A percentile compares a stretch with the other conserved stretches of the same genome.
Evolutionary conservation across 1,140 invertebrate genomes (phyloP).

Genomic region (Streblospio benedicti): DNA sequence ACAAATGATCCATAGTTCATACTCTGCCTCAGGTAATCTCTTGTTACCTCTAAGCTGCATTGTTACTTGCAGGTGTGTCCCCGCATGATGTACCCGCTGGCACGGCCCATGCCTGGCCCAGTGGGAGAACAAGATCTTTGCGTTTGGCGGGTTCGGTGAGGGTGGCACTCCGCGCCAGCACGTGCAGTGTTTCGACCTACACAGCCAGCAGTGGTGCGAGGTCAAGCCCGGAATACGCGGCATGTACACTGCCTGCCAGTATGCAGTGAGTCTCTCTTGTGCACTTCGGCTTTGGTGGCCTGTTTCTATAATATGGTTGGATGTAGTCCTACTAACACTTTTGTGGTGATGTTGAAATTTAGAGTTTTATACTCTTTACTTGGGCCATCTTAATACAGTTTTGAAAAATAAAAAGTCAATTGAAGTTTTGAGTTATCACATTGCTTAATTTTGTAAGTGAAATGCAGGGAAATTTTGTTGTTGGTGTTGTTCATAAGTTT

Average conservation of each 20-base stretch:
- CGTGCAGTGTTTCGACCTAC: conserved; percentile 9
- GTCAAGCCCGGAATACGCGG: background rate
- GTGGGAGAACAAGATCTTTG: conserved; percentile 8
- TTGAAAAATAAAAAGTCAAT: too few species aligned
- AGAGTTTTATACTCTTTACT: too few species aligned
- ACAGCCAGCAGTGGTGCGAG: conserved; percentile 11
- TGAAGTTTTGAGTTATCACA: too few species aligned
- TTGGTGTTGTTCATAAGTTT: too few species aligned
- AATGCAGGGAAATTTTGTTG: too few species aligned
- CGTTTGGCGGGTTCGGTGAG: conserved; percentile 14
- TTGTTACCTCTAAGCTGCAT: conserved; percentile 1
- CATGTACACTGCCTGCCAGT: conserved; percentile 9
- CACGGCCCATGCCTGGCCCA: background rate
- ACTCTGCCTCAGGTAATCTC: background rate
- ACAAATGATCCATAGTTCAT: background rate
- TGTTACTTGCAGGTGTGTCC: conserved; percentile 16
- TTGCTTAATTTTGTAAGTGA: too few species aligned
- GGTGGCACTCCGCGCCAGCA: conserved; percentile 9
- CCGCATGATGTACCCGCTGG: conserved; percentile 12
- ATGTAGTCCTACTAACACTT: too few species aligned
- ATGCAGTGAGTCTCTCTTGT: conserved; percentile 12
- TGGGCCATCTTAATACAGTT: too few species aligned
- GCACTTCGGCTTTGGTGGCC: too few species aligned
- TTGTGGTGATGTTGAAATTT: too few species aligned
- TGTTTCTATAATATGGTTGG: too few species aligned